Conservation (phyloP, 2,113 vertebrate genomes). For the Hippocampus barbouri region DNA sequence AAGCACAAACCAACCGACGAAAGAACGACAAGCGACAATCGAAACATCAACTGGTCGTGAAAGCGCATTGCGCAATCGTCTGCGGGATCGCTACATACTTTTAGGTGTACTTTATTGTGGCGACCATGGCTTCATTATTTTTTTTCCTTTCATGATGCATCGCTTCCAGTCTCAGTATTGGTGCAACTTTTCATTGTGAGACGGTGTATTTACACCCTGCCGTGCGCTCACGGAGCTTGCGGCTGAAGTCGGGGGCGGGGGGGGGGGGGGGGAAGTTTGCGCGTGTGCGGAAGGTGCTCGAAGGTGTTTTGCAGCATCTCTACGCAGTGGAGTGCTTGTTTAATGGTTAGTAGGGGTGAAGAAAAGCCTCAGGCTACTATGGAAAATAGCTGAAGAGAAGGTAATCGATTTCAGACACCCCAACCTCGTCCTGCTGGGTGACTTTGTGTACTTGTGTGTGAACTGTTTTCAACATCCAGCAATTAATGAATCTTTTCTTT, state of each 20-base stretch:
- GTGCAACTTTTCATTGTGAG: neutral
- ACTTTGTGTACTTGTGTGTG: neutral
- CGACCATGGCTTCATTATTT: neutral
- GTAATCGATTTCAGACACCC: slow-evolving; percentile 48
- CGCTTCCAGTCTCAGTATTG: slow-evolving; percentile 4
- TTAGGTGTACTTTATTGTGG: neutral
- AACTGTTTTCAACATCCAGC: slow-evolving; percentile 28
- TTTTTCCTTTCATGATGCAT: neutral
- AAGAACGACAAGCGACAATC: no score
- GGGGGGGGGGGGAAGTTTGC: neutral
- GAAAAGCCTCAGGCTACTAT: slow-evolving; percentile 43
- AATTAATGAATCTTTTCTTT: slow-evolving; percentile 2
- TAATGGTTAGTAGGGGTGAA: slow-evolving; percentile 41
- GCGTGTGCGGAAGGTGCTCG: neutral
- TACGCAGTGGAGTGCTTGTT: slow-evolving; percentile 19
- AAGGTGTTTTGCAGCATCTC: neutral
- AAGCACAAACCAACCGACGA: no score
- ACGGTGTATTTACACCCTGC: slow-evolving; percentile 7
- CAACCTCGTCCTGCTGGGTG: slow-evolving; percentile 6
- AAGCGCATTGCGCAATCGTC: neutral
- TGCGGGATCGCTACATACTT: neutral
- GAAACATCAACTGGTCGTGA: no score
- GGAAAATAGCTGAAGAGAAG: slow-evolving; percentile 38
- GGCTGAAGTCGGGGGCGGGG: neutral
- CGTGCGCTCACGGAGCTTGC: slow-evolving; percentile 7